These are phyloP conservation scores for Hesperophylax magnus DNA, from an alignment of 1,140 invertebrate species.

Conservation along the genomic window DNA sequence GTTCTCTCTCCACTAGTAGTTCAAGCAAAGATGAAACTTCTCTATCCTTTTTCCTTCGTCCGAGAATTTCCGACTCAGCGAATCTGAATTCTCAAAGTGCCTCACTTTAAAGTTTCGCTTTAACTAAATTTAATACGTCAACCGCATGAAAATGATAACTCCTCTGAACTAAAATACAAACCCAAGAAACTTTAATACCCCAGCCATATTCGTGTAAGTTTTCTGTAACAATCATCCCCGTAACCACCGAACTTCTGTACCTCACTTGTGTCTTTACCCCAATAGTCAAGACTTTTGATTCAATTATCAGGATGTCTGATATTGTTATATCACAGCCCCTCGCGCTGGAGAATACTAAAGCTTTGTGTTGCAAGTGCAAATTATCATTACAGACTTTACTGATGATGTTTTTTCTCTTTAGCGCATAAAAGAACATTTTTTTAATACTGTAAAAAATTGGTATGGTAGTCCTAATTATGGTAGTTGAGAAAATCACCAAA, in stretches of 20 bases:
- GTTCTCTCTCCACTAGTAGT: no score
- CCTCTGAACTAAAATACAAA: background rate
- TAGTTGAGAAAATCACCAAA: no score
- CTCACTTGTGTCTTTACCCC: background rate
- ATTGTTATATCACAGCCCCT: background rate
- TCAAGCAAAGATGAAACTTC: no score
- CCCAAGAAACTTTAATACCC: no score
- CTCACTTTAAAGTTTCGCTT: background rate
- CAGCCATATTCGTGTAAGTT: background rate
- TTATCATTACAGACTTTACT: no score
- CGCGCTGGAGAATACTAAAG: background rate
- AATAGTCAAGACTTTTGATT: conserved; percentile 28
- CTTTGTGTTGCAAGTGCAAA: conserved; percentile 1
- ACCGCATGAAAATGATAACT: background rate
- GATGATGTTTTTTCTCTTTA: no score
- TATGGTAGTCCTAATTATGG: no score
- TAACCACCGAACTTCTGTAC: conserved; percentile 10
- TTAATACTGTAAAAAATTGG: no score
- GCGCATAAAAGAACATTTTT: no score
- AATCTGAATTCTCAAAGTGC: no score
- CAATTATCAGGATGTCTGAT: conserved; percentile 9
- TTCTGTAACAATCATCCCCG: conserved; percentile 22
- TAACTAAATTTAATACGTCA: background rate
- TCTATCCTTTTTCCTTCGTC: no score
- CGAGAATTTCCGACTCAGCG: no score